phyloP scores from a whole-genome alignment of 2,113 vertebrate genomes.

The Forbesichthys agassizii region DNA sequence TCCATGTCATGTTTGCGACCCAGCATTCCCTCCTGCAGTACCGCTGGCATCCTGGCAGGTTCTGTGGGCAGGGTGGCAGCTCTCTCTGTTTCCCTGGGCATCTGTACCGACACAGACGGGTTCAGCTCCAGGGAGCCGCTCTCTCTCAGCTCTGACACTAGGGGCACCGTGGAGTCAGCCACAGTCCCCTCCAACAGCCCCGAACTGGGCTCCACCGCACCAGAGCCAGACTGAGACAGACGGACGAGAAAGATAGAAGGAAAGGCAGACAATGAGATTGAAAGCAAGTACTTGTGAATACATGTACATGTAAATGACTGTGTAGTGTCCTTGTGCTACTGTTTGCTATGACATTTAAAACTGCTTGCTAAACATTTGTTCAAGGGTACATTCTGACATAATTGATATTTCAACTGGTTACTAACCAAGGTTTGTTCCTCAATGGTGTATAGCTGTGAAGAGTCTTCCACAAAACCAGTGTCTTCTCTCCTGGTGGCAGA shows the following conservation, averaged over 20 bases:
- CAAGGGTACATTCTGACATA: neutral
- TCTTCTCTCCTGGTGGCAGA: slow-evolving; percentile 73
- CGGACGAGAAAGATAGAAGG: neutral
- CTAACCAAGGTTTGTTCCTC: slow-evolving; percentile 76
- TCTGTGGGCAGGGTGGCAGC: slow-evolving; percentile 75
- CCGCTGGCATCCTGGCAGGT: slow-evolving; percentile 45
- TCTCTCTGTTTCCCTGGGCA: slow-evolving; percentile 53
- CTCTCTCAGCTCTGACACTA: slow-evolving; percentile 63
- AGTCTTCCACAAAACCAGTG: slow-evolving; percentile 77
- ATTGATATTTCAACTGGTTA: slow-evolving; percentile 16
- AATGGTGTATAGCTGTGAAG: slow-evolving; percentile 68
- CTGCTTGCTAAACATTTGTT: too few relatives aligned
- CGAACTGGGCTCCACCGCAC: slow-evolving; percentile 56
- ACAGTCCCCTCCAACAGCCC: slow-evolving; percentile 48
- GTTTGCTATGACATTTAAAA: too few relatives aligned
- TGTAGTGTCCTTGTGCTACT: too few relatives aligned
- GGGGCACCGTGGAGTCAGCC: slow-evolving; percentile 53
- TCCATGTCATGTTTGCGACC: slow-evolving; percentile 91
- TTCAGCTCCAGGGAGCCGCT: slow-evolving; percentile 68
- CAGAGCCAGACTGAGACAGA: slow-evolving; percentile 55
- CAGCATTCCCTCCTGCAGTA: slow-evolving; percentile 87
- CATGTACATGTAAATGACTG: too few relatives aligned
- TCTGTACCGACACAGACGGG: slow-evolving; percentile 43
- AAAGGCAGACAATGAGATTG: neutral
- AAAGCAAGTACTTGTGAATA: neutral